Conservation (phyloP, 2,113 vertebrate species). For the Gobio gobio region DNA sequence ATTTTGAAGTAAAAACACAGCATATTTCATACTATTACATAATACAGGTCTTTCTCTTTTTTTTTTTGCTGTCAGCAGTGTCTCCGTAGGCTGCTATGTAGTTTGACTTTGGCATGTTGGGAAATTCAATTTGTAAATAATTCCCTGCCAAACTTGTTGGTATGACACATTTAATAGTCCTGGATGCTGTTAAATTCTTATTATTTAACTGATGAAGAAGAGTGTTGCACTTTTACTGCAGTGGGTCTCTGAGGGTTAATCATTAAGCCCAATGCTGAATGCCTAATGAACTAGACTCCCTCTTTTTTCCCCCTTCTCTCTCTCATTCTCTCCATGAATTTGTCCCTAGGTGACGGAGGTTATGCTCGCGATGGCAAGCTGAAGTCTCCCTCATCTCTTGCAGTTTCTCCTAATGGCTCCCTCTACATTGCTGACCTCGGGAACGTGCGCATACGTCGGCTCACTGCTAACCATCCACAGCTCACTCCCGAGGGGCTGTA, state of each 20-base stretch:
- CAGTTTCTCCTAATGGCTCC: constrained; percentile 83
- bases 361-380: constrained; percentile 88
- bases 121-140: constrained; percentile 20
- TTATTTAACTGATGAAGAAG: constrained; percentile 13
- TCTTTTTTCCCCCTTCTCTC: not conserved
- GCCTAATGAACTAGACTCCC: not conserved
- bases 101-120: not conserved
- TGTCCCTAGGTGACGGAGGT: constrained; percentile 82
- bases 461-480: constrained; percentile 80
- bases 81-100: not conserved
- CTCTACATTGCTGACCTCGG: constrained; percentile 87
- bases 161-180: constrained; percentile 8
- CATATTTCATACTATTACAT: not conserved
- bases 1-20: not conserved
- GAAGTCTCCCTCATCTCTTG: constrained; percentile 86
- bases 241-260: constrained; percentile 20
- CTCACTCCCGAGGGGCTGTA: constrained; percentile 77
- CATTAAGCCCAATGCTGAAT: not conserved
- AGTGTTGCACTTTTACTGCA: constrained; percentile 17
- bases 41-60: not conserved
- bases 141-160: not conserved
- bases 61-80: not conserved
- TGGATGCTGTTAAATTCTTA: not conserved
- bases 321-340: constrained; percentile 4
- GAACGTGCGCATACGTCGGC: constrained; percentile 84